Conservation (phyloP, 1,140 invertebrate genomes). For the Drosophila bocki region DNA sequence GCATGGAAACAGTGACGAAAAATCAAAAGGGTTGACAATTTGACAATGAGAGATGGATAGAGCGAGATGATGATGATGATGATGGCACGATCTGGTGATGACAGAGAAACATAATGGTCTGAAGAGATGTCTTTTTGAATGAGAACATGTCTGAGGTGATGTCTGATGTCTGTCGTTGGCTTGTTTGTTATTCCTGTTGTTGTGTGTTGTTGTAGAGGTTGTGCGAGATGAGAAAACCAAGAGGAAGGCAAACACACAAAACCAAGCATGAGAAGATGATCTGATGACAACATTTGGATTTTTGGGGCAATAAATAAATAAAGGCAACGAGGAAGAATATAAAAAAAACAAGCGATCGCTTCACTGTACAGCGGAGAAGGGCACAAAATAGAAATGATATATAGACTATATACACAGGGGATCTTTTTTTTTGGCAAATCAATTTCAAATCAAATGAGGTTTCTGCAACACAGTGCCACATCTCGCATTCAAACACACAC, state of each 20-base stretch:
- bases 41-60: constrained; percentile 50
- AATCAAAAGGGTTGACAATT: constrained; percentile 57
- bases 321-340: constrained; percentile 31
- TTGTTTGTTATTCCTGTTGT: constrained; percentile 47
- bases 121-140: constrained; percentile 37
- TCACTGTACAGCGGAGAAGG: constrained; percentile 50
- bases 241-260: constrained; percentile 18
- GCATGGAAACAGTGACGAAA: constrained; percentile 66
- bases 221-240: constrained; percentile 32
- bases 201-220: constrained; percentile 23
- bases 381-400: constrained; percentile 12
- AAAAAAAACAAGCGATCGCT: constrained; percentile 41
- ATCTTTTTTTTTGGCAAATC: constrained; percentile 14
- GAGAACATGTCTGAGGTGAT: constrained; percentile 38
- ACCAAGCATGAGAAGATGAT: constrained; percentile 25
- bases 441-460: constrained; percentile 35
- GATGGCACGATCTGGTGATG: constrained; percentile 35
- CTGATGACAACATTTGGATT: constrained; percentile 23
- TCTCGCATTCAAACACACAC: constrained; percentile 39
- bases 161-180: constrained; percentile 14
- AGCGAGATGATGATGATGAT: constrained; percentile 23
- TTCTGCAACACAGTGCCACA: constrained; percentile 28
- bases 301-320: constrained; percentile 11
- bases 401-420: constrained; percentile 27
- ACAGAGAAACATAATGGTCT: constrained; percentile 50